Conservation (phyloP, 1,140 invertebrate genomes). For the Tenebrio molitor region DNA sequence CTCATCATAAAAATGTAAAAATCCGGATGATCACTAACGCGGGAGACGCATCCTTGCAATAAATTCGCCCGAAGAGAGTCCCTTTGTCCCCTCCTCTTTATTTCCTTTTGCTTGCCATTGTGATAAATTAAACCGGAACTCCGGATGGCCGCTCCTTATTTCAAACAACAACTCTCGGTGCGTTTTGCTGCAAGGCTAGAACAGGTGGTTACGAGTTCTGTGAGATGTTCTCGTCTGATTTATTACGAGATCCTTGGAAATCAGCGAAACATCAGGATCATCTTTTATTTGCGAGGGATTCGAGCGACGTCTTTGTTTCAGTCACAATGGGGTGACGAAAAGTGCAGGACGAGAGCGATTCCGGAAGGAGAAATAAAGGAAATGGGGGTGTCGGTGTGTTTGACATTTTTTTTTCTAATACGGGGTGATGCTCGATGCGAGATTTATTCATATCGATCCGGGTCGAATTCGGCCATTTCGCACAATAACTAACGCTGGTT, state of each 20-base stretch:
- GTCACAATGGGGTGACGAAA: slow-evolving; percentile 19
- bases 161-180: not conserved
- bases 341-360: slow-evolving; percentile 1
- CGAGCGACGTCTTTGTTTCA: slow-evolving; percentile 12
- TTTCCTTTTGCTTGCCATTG: not conserved
- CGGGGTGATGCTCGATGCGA: too few species aligned
- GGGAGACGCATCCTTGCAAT: not conserved
- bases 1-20: slow-evolving; percentile 27
- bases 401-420: too few species aligned
- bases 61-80: not conserved
- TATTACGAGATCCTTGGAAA: slow-evolving; percentile 5
- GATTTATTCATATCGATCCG: too few species aligned
- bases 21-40: not conserved
- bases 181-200: slow-evolving; percentile 11
- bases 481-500: too few species aligned
- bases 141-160: not conserved
- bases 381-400: too few species aligned
- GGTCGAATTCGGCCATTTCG: too few species aligned
- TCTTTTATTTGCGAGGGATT: slow-evolving; percentile 11
- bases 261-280: slow-evolving; percentile 2
- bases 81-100: not conserved
- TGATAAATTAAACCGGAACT: too few species aligned
- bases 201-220: slow-evolving; percentile 22
- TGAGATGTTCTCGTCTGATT: slow-evolving; percentile 3
- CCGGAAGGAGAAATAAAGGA: not conserved